phyloP scores from a whole-genome alignment of 2,113 vertebrate species.

The Myanophis thanlyinensis region DNA sequence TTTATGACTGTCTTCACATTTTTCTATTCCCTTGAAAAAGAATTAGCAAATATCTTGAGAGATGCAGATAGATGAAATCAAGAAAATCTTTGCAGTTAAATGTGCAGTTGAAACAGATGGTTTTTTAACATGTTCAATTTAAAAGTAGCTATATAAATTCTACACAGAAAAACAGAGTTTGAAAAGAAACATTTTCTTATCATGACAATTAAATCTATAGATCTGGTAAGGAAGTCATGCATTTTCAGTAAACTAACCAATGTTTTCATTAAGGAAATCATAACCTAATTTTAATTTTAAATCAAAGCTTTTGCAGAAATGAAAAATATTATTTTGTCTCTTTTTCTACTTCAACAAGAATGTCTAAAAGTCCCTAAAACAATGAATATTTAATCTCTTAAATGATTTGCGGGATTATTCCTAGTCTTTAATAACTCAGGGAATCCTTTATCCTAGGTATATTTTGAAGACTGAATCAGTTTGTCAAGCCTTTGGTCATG shows the following conservation, averaged over 20 bases:
- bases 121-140: slow-evolving; percentile 58
- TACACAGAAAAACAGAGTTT: slow-evolving; percentile 52
- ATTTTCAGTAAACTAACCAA: slow-evolving; percentile 18
- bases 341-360: slow-evolving; percentile 7
- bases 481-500: neutral
- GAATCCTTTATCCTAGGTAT: slow-evolving; percentile 4
- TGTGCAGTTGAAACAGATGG: slow-evolving; percentile 60
- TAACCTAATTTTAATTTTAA: neutral
- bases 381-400: slow-evolving; percentile 30
- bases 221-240: slow-evolving; percentile 52
- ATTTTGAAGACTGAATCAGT: neutral
- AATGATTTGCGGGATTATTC: neutral
- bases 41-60: slow-evolving; percentile 41
- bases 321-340: slow-evolving; percentile 26
- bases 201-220: slow-evolving; percentile 58
- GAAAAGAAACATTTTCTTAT: slow-evolving; percentile 52
- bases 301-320: neutral
- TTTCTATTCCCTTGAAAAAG: neutral
- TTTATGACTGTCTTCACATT: neutral
- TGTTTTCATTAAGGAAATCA: neutral
- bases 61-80: slow-evolving; percentile 40
- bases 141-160: slow-evolving; percentile 51
- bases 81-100: slow-evolving; percentile 48
- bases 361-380: slow-evolving; percentile 16
- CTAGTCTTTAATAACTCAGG: slow-evolving; percentile 2